Evolutionary conservation across 2,113 vertebrate species (phyloP), one percentile per base, ranked within the genome.

Genomic region (Carassius carassius): DNA sequence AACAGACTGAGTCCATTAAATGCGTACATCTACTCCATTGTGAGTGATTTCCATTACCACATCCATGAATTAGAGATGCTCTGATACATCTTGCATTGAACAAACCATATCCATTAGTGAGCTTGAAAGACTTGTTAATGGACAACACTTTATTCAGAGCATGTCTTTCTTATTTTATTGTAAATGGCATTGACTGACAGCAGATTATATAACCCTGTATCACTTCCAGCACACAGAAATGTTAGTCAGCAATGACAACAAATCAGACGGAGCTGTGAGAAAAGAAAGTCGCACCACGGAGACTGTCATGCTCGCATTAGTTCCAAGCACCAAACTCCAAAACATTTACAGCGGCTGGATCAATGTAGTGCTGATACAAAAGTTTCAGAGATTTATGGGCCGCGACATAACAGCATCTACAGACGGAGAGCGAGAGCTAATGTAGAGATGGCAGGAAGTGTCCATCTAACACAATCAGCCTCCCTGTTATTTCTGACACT

Each of bases 401-500:
- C 9, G 4, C 16, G 29, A 13, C 60, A 54, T 67, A 84, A 67
- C 82, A 67, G 29, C 29, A 67, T 74, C 56, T 74, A 63, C 23
- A 72, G 65, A 80, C 1, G 54, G 21, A 56, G 19, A 78, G 44
- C 4, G 49, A 35, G 67, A 73, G 54, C 70, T 74, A 81, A 80
- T 69, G 62, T 54, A 75, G 78, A 81, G 72, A 25, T 65, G 44
- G 58, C n/a, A 35, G 41, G 44, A 82, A 78, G 47, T 78, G 47
- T 85, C 80, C 70, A 62, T 82, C 81, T 76, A 86, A 81, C 54
- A 37, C 65, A 70, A 81, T 78, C 78, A 58, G 84, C 73, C 58
- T 65, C 65, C 25, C 62, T 84, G 70, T 86, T 83, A 84, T 83
- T 84, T 81, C n/a, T 86, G 70, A 88, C 70, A 58, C 72, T 79